These are phyloP conservation scores for Charaxes varanes DNA, from an alignment of 1,140 invertebrate genomes.

Conservation along the genomic window DNA sequence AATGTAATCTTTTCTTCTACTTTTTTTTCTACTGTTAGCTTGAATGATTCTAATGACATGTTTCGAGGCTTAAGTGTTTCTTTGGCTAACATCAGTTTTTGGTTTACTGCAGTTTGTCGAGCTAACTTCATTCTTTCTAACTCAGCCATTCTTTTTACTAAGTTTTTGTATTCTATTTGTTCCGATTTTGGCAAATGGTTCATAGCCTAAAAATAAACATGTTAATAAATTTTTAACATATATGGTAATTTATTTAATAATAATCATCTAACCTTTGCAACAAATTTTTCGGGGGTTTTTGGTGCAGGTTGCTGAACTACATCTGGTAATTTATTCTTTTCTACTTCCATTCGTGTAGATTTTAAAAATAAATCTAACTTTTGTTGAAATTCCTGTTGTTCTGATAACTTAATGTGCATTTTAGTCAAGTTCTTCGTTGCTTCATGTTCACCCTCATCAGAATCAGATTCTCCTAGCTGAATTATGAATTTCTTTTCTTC, in stretches of 20 bases:
- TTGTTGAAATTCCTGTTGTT: slow-evolving; percentile 59
- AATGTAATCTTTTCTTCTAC: slow-evolving; percentile 54
- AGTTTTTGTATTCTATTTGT: slow-evolving; percentile 65
- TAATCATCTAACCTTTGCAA: slow-evolving; percentile 62
- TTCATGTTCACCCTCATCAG: slow-evolving; percentile 68
- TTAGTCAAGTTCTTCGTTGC: slow-evolving; percentile 68
- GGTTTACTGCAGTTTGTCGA: slow-evolving; percentile 35
- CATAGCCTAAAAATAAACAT: slow-evolving; percentile 52
- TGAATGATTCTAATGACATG: slow-evolving; percentile 10
- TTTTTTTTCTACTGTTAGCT: slow-evolving; percentile 21
- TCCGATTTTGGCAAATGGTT: slow-evolving; percentile 66
- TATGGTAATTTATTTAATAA: slow-evolving; percentile 3
- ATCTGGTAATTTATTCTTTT: slow-evolving; percentile 44
- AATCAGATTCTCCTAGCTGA: slow-evolving; percentile 62
- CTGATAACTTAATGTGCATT: slow-evolving; percentile 69
- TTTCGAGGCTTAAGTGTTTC: slow-evolving; percentile 37
- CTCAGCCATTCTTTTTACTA: slow-evolving; percentile 69
- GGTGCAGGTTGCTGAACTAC: slow-evolving; percentile 30
- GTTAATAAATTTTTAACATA: slow-evolving; percentile 3
- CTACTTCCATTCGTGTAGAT: slow-evolving; percentile 54
- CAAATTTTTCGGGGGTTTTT: slow-evolving; percentile 51
- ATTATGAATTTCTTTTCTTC: slow-evolving; percentile 65
- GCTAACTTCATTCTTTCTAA: slow-evolving; percentile 64
- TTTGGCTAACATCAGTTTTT: slow-evolving; percentile 33
- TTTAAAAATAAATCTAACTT: slow-evolving; percentile 66